A percentile compares a stretch with the other conserved stretches of the same genome.
phyloP scores from a whole-genome alignment of 2,113 vertebrate genomes.

The Rhadina sibilatrix region DNA sequence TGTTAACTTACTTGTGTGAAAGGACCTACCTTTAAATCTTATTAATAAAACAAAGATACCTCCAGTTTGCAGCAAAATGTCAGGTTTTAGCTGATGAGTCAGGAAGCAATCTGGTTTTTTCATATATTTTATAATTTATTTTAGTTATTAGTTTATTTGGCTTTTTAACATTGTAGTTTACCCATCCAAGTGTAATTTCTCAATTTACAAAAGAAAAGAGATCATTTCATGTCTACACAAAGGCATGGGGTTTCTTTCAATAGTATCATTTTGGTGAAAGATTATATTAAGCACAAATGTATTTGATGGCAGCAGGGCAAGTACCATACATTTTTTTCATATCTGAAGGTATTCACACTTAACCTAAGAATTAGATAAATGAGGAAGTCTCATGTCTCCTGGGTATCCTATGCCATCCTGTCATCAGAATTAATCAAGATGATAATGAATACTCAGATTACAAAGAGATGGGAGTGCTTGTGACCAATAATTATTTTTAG shows the following conservation, averaged over 20 bases:
- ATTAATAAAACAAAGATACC: neutral
- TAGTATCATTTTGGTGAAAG: neutral
- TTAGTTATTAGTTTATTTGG: neutral
- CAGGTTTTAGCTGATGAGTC: neutral
- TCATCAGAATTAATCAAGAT: conserved; percentile 66
- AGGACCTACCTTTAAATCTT: neutral
- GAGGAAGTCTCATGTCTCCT: conserved; percentile 51
- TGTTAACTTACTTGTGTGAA: neutral
- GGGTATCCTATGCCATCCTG: conserved; percentile 56
- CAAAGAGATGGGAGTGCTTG: conserved; percentile 69
- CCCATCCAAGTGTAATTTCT: neutral
- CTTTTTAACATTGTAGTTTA: neutral
- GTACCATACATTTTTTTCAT: conserved; percentile 45
- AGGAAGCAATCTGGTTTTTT: neutral
- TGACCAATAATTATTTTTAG: conserved; percentile 74
- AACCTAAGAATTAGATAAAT: conserved; percentile 63
- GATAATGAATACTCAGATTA: conserved; percentile 74
- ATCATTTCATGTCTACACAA: neutral
- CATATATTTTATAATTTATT: neutral
- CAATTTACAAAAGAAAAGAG: neutral
- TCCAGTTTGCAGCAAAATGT: neutral
- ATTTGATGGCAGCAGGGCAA: conserved; percentile 53
- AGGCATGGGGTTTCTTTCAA: neutral
- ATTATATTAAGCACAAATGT: neutral
- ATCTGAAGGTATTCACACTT: conserved; percentile 70